phyloP scores from a whole-genome alignment of 2,888 invertebrate species.

The Cremastobaeus sp. region DNA sequence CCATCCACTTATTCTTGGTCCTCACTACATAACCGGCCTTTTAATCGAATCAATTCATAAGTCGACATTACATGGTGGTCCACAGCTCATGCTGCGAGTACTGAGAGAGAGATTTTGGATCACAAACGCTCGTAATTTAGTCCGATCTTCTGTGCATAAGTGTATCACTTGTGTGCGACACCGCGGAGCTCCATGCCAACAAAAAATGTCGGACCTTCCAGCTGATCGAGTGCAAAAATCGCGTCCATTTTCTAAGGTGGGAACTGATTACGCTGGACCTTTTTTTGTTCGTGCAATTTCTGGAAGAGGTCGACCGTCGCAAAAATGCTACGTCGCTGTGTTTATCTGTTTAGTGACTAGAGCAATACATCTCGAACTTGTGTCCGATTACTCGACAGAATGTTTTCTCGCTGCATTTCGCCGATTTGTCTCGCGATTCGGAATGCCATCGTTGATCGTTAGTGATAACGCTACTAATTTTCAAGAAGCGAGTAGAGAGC shows the following conservation, averaged over 20 bases:
- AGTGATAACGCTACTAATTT: too few relatives aligned
- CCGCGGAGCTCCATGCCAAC: background rate
- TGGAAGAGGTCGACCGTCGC: background rate
- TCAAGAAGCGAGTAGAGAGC: too few relatives aligned
- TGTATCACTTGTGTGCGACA: background rate
- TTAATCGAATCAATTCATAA: background rate
- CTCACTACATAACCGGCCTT: too few relatives aligned
- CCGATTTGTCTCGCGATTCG: too few relatives aligned
- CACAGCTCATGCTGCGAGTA: conserved; percentile 3
- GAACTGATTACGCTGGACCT: conserved; percentile 1
- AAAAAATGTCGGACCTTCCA: too few relatives aligned
- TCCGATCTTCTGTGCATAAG: background rate
- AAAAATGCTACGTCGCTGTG: background rate
- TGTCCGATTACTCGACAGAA: too few relatives aligned
- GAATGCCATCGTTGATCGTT: too few relatives aligned
- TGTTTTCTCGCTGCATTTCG: too few relatives aligned
- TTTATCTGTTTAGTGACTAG: background rate
- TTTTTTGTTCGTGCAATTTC: background rate
- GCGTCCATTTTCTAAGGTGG: too few relatives aligned
- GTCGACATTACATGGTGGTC: conserved; percentile 1
- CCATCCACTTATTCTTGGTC: too few relatives aligned
- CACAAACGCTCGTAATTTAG: background rate
- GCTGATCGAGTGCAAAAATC: too few relatives aligned
- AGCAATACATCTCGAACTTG: background rate
- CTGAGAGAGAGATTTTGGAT: conserved; percentile 6